Evolutionary conservation across 1,140 invertebrate species (phyloP).

Genomic region (Leptinotarsa undecemlineata): DNA sequence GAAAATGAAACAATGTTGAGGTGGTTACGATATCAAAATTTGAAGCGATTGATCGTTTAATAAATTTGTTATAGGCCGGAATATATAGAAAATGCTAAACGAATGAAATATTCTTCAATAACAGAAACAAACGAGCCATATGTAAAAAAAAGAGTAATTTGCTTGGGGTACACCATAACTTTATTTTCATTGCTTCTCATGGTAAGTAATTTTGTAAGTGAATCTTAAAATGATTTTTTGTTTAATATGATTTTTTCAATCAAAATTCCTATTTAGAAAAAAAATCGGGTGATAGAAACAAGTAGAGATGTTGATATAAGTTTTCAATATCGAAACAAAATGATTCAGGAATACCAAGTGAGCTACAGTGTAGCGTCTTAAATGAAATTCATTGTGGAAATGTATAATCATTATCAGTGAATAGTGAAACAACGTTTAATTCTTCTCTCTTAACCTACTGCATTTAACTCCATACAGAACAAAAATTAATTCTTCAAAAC

Average conservation of each 20-base stretch:
- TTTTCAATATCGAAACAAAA: too few relatives aligned
- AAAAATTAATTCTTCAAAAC: too few relatives aligned
- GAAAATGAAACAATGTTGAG: slow-evolving; percentile 69
- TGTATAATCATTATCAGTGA: too few relatives aligned
- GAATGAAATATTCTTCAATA: slow-evolving; percentile 64
- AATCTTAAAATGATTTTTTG: too few relatives aligned
- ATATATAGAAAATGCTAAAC: slow-evolving; percentile 70
- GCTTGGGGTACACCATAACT: slow-evolving; percentile 75
- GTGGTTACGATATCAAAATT: not conserved
- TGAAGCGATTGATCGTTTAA: not conserved
- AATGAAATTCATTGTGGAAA: too few relatives aligned
- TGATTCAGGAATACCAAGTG: not conserved
- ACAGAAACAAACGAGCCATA: slow-evolving; percentile 77
- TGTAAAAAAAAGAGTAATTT: slow-evolving; percentile 82
- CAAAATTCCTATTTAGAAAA: not conserved
- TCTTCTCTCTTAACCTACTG: too few relatives aligned
- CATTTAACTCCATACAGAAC: too few relatives aligned
- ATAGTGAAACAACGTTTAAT: too few relatives aligned
- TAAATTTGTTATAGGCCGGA: slow-evolving; percentile 63
- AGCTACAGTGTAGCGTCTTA: not conserved
- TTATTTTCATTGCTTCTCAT: slow-evolving; percentile 79
- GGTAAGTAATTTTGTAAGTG: slow-evolving; percentile 55
- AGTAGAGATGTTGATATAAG: too few relatives aligned
- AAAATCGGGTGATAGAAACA: not conserved
- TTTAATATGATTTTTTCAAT: not conserved